Conservation (phyloP, 2,888 invertebrate genomes). For the Tigriopus californicus region DNA sequence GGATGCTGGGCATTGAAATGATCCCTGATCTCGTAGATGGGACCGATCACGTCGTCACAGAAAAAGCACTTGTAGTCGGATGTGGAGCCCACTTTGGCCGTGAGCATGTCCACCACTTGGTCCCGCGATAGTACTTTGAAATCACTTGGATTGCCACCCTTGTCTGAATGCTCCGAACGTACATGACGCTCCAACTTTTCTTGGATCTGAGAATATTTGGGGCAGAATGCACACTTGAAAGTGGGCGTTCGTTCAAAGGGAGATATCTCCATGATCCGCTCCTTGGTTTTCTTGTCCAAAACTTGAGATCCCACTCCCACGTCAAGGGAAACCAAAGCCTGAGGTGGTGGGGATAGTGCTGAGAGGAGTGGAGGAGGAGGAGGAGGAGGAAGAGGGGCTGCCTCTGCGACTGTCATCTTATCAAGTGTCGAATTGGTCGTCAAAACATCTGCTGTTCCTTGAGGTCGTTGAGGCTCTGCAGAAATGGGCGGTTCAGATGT, state of each 20-base stretch:
- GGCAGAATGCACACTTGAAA: conserved; percentile 10
- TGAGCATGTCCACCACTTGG: conserved; percentile 8
- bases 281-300: too few relatives aligned
- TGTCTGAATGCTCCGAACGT: background rate
- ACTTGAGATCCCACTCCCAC: too few relatives aligned
- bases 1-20: background rate
- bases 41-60: background rate
- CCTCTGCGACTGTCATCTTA: too few relatives aligned
- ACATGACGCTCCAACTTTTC: conserved; percentile 2
- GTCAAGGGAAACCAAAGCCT: too few relatives aligned
- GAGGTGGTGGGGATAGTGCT: too few relatives aligned
- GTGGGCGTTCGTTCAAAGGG: conserved; percentile 8
- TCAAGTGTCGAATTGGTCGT: too few relatives aligned
- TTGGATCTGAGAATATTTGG: conserved; percentile 5
- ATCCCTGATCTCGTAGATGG: background rate
- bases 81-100: background rate
- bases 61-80: background rate
- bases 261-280: conserved; percentile 5
- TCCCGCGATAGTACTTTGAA: conserved; percentile 3
- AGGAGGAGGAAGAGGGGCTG: too few relatives aligned
- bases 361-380: too few relatives aligned
- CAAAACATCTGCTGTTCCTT: too few relatives aligned
- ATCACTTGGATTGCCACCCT: background rate
- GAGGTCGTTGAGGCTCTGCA: too few relatives aligned
- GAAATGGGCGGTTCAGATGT: too few relatives aligned